These are phyloP conservation scores for Enteromius mattozi DNA, from an alignment of 2,797 vertebrate genomes.

Conservation along the genomic window DNA sequence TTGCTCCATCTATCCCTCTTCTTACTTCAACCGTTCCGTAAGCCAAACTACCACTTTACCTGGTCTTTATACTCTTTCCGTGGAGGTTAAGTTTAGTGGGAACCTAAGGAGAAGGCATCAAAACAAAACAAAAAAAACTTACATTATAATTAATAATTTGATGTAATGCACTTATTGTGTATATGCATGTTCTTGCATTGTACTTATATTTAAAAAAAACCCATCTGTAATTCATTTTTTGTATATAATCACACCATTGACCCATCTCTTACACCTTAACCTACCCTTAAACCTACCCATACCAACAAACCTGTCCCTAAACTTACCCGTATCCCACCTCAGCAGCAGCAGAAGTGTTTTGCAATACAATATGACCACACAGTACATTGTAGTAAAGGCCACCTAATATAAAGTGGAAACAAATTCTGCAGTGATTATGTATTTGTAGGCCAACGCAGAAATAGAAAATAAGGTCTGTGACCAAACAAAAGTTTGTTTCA, in stretches of 20 bases:
- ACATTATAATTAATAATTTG: background rate
- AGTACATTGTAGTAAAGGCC: background rate
- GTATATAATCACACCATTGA: too few relatives aligned
- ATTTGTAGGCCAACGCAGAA: background rate
- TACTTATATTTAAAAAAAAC: background rate
- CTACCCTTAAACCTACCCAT: background rate
- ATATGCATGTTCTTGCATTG: background rate
- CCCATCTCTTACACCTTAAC: too few relatives aligned
- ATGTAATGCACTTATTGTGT: background rate
- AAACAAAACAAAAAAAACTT: background rate
- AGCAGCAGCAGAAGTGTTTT: background rate
- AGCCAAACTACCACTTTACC: slow-evolving; percentile 18
- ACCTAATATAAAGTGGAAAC: background rate
- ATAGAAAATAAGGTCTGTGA: background rate
- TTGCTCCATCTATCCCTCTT: slow-evolving; percentile 18
- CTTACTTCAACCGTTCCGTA: background rate
- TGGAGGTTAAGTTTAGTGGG: background rate
- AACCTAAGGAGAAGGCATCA: background rate
- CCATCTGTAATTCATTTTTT: too few relatives aligned
- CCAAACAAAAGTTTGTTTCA: background rate
- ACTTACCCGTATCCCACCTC: background rate
- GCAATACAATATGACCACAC: background rate
- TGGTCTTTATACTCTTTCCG: background rate
- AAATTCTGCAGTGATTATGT: background rate
- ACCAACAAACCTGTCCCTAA: background rate